Evolutionary conservation across 1,140 invertebrate species (phyloP), one percentile per base, ranked within the genome.

Genomic region (Sycophila sp.): DNA sequence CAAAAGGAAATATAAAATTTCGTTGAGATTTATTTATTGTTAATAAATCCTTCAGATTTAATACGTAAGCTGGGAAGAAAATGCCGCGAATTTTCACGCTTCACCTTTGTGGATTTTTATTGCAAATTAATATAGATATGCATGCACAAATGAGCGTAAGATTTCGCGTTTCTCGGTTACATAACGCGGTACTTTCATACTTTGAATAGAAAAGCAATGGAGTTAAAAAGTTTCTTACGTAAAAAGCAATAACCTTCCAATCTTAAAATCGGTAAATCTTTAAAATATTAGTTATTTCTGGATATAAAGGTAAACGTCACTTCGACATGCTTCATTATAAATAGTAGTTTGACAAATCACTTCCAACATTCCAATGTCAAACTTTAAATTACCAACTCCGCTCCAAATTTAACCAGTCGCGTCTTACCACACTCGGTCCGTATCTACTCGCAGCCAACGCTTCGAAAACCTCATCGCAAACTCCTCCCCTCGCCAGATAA

Each of bases 151-250:
- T 30, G 15, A 17, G 13, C 5, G 34, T 24, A 51, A 22, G 10
- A 66, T 36, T 40, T 56, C 26, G 36, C 26, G 36, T 58, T 60
- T 49, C 53, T 11, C 30, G 8, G 17, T 65, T 58, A 65, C 19
- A 45, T 64, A 64, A 68, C n/a, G 30, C 19, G n/a, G n/a, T n/a
- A n/a, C n/a, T n/a, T n/a, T 68, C 15, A 59, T 68, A 11, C 59
- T 10, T 45, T 66, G 8, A 32, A 38, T 49, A 55, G n/a, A 68
- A 47, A 59, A 53, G 65, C 24, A 28, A 19, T 59, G 19, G 59
- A 68, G 32, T 59, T 24, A 34, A 68, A 68, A 49, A 38, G 19
- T 51, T 47, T 0, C 56, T 69, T 69, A 53, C 55, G 66, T 53
- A 60, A 69, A 17, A 38, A 53, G 42, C 32, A 51, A 60, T 68